Base-by-base conservation (phyloP, 2,113 vertebrate species). In the Struthio camelus region DNA sequence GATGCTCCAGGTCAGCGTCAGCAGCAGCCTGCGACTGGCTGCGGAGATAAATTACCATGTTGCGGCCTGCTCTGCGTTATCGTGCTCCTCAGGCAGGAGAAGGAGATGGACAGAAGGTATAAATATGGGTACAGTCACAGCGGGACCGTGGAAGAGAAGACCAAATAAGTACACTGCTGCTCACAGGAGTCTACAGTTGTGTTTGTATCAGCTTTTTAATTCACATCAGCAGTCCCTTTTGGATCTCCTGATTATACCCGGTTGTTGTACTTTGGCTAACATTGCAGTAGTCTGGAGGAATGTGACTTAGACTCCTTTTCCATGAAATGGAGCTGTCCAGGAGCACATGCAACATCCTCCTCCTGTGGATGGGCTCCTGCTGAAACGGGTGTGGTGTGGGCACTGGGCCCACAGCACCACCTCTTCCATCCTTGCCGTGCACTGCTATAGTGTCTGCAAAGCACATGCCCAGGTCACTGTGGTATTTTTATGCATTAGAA, bases 301-400 rank as follows among this genome's bases (percentile, higher is more conserved):
- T 40, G 6, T 4, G 36, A 42, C 12, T 44, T 20, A 64, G 32
- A 53, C 79, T 15, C 23, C 23, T 40, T 69, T 32, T 23, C 4
- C 0, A 0, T 12, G 36, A 11, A 23, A 23, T 50, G 27, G 48
- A 51, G 18, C 1, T 25, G 50, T 53, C 38, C 27, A 25, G 40
- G 17, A 77, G 17, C 44, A 28, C 16, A 23, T 0, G 0, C 3
- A 2, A 2, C 10, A n/a, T 0, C 0, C 3, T 42, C n/a, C 0
- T 3, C 6, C 34, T 71, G 42, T 36, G 51, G 46, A 40, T 0
- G 1, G 42, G 50, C 28, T 90, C n/a, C 22, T 67, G 32, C n/a
- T 0, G 1, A 8, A 17, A 27, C 0, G 2, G 11, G 17, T 27
- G 46, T 0, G 1, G n/a, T 24, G 46, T 0, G 1, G n/a, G 20